Evolutionary conservation across 2,888 invertebrate species (phyloP).

Genomic region (Cerastis leucographa): DNA sequence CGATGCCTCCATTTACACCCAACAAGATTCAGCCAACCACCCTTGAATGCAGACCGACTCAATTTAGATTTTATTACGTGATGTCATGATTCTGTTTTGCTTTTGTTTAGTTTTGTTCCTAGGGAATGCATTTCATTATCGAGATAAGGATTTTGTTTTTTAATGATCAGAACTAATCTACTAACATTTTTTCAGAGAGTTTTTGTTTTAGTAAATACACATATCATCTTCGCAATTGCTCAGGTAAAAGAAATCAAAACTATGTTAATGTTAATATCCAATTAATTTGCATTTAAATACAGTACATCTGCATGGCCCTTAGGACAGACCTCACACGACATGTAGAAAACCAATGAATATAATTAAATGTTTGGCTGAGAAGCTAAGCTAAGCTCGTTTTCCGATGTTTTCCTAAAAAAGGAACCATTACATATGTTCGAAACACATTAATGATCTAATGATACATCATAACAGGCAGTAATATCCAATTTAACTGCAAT

Average conservation of each 20-base stretch:
- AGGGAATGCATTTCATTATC: slow-evolving; percentile 1
- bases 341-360: slow-evolving; percentile 24
- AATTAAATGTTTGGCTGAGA: slow-evolving; percentile 16
- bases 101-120: slow-evolving; percentile 45
- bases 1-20: slow-evolving; percentile 83
- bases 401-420: slow-evolving; percentile 42
- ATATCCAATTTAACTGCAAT: slow-evolving; percentile 74
- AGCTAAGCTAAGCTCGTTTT: slow-evolving; percentile 18
- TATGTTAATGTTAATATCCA: background rate
- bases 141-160: background rate
- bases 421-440: slow-evolving; percentile 59
- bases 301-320: background rate
- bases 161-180: background rate
- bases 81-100: slow-evolving; percentile 58
- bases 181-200: background rate
- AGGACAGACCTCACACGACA: slow-evolving; percentile 16
- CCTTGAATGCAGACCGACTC: slow-evolving; percentile 77
- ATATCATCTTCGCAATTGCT: background rate
- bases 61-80: slow-evolving; percentile 78
- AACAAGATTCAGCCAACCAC: slow-evolving; percentile 73
- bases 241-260: background rate
- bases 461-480: slow-evolving; percentile 72
- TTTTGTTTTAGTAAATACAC: background rate
- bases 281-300: background rate
- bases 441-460: slow-evolving; percentile 67